Percentiles rank a stretch among this genome's conserved stretches.
These are phyloP conservation scores for Pyrgilauda ruficollis DNA, from an alignment of 2,113 vertebrate genomes.

Conservation along the genomic window DNA sequence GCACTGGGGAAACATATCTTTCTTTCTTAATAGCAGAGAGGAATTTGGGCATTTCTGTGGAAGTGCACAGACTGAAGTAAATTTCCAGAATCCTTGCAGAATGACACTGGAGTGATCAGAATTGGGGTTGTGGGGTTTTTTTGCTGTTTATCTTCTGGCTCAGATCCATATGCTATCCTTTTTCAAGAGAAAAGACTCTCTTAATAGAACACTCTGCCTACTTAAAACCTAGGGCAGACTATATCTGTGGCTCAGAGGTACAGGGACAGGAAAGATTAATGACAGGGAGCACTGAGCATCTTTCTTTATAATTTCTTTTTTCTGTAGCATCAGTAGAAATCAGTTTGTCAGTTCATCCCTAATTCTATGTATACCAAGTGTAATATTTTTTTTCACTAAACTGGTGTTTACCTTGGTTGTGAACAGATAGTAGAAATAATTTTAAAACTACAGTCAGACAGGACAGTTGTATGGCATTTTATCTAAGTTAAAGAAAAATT, in stretches of 20 bases:
- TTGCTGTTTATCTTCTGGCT: neutral
- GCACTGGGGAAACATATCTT: neutral
- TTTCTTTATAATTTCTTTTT: neutral
- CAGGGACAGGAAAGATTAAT: neutral
- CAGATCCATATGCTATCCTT: neutral
- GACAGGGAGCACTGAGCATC: neutral
- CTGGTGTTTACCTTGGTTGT: neutral
- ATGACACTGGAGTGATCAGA: neutral
- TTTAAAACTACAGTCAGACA: neutral
- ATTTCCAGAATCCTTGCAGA: neutral
- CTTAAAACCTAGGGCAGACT: neutral
- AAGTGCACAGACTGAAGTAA: neutral
- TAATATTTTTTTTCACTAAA: neutral
- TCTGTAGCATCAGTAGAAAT: neutral
- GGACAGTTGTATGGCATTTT: neutral
- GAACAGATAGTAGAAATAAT: neutral
- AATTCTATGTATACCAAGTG: neutral
- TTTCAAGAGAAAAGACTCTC: neutral
- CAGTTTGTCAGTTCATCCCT: neutral
- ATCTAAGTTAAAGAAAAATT: neutral
- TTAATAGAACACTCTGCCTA: neutral
- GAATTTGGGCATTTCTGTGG: neutral
- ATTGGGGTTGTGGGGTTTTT: neutral
- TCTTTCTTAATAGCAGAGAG: neutral
- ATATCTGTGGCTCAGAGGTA: neutral